phyloP scores from a whole-genome alignment of 2,888 invertebrate genomes.

The Ernsta delagoae region DNA sequence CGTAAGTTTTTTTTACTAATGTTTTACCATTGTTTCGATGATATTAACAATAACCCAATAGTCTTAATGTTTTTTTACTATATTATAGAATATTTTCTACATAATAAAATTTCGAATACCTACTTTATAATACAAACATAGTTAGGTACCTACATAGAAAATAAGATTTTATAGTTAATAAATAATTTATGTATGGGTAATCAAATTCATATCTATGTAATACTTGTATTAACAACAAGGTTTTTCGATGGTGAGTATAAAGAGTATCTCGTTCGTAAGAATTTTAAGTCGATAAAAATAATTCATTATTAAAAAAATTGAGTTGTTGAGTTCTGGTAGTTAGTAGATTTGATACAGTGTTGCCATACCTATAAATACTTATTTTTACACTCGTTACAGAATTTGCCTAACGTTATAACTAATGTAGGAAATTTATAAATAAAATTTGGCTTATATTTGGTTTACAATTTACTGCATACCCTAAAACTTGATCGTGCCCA shows the following conservation, averaged over 20 bases:
- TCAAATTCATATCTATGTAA: too few relatives aligned
- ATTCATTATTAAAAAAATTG: too few relatives aligned
- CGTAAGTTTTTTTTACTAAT: too few relatives aligned
- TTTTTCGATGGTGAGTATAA: too few relatives aligned
- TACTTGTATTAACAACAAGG: too few relatives aligned
- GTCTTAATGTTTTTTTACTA: neutral
- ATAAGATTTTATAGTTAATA: too few relatives aligned
- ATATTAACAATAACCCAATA: slow-evolving; percentile 1
- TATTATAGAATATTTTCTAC: neutral
- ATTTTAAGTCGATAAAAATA: too few relatives aligned
- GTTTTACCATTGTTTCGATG: neutral
- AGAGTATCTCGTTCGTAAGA: too few relatives aligned
- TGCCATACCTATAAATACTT: slow-evolving; percentile 6
- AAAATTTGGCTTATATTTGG: slow-evolving; percentile 6
- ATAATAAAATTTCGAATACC: slow-evolving; percentile 1
- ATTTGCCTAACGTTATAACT: slow-evolving; percentile 17
- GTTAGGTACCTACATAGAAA: too few relatives aligned
- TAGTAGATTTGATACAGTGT: slow-evolving; percentile 16
- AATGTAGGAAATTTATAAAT: slow-evolving; percentile 1
- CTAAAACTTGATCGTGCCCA: slow-evolving; percentile 30
- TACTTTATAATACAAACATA: neutral
- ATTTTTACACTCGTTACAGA: neutral
- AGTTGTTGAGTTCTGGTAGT: too few relatives aligned
- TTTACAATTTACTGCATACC: slow-evolving; percentile 12
- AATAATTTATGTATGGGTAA: too few relatives aligned